These are phyloP conservation scores for Leptopilina drosophilae DNA, from an alignment of 2,888 invertebrate genomes.

Conservation along the genomic window DNA sequence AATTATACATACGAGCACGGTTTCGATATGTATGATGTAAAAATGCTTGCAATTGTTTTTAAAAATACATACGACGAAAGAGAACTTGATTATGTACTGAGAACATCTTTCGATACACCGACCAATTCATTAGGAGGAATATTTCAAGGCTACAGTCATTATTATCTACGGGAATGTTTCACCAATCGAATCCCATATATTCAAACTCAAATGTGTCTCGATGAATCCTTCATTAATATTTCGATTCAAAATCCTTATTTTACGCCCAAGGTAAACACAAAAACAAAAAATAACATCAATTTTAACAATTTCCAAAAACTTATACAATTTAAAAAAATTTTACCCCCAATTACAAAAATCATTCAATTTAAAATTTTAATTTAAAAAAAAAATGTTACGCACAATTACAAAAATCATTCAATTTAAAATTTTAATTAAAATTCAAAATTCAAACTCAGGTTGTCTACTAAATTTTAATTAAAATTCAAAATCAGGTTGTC, in stretches of 20 bases:
- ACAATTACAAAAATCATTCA: too few relatives aligned
- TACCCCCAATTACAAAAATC: too few relatives aligned
- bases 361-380: too few relatives aligned
- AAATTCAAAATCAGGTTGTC: too few relatives aligned
- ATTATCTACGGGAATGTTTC: conserved; percentile 21
- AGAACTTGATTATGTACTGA: conserved; percentile 64
- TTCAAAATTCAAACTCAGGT: too few relatives aligned
- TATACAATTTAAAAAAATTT: too few relatives aligned
- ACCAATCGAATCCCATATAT: conserved; percentile 48
- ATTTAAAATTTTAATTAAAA: too few relatives aligned
- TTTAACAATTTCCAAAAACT: too few relatives aligned
- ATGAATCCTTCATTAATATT: conserved; percentile 59
- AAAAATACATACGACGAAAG: conserved; percentile 46
- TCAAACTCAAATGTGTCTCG: conserved; percentile 64
- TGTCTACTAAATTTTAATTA: too few relatives aligned
- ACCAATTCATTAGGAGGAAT: background rate
- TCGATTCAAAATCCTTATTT: conserved; percentile 35
- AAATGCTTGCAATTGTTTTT: conserved; percentile 63
- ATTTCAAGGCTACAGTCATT: conserved; percentile 43
- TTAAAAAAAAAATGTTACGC: too few relatives aligned
- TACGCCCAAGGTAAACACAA: conserved; percentile 10
- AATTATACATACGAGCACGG: conserved; percentile 40
- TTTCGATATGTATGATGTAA: conserved; percentile 32
- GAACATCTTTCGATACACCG: conserved; percentile 50
- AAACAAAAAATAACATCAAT: too few relatives aligned